Evolutionary conservation across 2,797 vertebrate genomes (phyloP), one percentile per base, ranked within the genome.

Genomic region (Vireo griseus): DNA sequence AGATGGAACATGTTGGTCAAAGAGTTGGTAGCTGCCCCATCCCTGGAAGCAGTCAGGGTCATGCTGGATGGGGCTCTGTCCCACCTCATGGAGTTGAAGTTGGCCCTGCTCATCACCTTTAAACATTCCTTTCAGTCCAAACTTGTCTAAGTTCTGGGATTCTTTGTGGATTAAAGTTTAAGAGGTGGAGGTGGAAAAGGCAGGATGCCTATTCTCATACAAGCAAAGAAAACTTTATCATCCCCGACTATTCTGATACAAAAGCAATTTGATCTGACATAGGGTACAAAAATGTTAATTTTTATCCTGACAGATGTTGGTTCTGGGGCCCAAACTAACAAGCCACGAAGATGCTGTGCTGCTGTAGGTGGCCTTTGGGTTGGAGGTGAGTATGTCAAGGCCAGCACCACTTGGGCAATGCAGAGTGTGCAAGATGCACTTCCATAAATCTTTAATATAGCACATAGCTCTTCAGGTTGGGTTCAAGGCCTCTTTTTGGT

Each of bases 351-450:
- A 3, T 74, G 24, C 12, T 77, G 28, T 62, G 22, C 28, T 44
- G 13, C 10, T 59, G 16, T 26, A 52, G 16, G 16, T 54, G 50
- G 25, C 10, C 17, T 86, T 90, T 58, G 24, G 26, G 24, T 18
- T 77, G 29, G 11, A 50, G 6, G 6, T 48, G 16, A 0, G 0
- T 25, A 6, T 16, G 25, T 11, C 1, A 3, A 35, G 12, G 16
- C 29, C 17, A 52, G 15, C 16, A 33, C 5, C 11, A 16, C n/a
- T 20, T 63, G 37, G 11, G 20, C 19, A 39, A n/a, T 11, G n/a
- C 19, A 33, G 6, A 8, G 3, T 71, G 39, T 57, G 5, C 6
- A 50, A 62, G 39, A 8, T 31, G 3, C 51, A 10, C 22, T 62
- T 82, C 39, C 19, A 15, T 26, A n/a, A 45, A 13, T 12, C 44